Evolutionary conservation across 2,888 invertebrate species (phyloP).

Genomic region (Drosophila mayaguana): DNA sequence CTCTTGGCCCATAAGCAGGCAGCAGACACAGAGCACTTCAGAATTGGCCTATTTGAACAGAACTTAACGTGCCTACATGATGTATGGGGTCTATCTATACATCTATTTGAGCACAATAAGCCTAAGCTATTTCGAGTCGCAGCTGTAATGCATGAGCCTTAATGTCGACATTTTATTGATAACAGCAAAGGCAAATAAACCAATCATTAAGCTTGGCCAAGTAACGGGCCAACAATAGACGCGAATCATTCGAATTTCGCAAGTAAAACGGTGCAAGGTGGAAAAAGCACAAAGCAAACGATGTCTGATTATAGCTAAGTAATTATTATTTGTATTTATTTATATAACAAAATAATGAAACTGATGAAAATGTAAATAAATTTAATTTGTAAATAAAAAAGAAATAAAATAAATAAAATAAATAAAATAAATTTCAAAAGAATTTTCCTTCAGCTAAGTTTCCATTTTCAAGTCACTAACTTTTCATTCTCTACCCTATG

Average conservation of each 20-base stretch:
- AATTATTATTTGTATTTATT: not conserved
- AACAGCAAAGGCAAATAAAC: conserved; percentile 17
- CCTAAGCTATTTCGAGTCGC: conserved; percentile 35
- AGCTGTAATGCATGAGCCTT: conserved; percentile 46
- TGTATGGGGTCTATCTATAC: too few species aligned
- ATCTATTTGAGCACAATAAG: conserved; percentile 45
- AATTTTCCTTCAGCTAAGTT: too few species aligned
- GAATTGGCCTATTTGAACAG: conserved; percentile 35
- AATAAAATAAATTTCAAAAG: too few species aligned
- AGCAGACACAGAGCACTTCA: not conserved
- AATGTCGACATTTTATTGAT: conserved; percentile 39
- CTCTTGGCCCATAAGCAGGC: not conserved
- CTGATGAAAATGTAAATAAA: too few species aligned
- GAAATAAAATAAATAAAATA: too few species aligned
- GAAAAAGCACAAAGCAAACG: not conserved
- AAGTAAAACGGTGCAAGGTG: not conserved
- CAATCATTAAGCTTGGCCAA: conserved; percentile 45
- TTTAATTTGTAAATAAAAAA: too few species aligned
- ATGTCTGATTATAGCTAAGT: not conserved
- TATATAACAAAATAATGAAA: too few species aligned
- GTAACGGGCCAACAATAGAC: conserved; percentile 24
- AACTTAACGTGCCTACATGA: conserved; percentile 41
- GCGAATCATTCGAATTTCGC: conserved; percentile 18
- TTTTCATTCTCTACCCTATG: too few species aligned
- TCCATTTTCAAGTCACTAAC: too few species aligned